These are phyloP conservation scores for Diplodus puntazzo DNA, from an alignment of 2,797 vertebrate genomes.

Conservation along the genomic window DNA sequence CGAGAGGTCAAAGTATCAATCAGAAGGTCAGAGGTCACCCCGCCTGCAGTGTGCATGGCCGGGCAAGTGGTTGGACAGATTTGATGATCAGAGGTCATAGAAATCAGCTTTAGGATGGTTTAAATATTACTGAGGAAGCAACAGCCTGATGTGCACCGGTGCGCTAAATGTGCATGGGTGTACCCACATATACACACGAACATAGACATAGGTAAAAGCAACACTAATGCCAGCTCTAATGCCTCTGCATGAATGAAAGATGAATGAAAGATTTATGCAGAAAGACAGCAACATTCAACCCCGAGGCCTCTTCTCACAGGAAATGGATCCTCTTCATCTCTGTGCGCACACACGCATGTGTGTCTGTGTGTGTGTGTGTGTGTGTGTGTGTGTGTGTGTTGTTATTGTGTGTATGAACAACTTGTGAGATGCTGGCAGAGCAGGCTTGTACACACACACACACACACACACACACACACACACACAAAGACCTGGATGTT, in stretches of 20 bases:
- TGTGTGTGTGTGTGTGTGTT: not conserved
- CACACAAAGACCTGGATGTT: constrained; percentile 66
- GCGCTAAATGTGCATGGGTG: not conserved
- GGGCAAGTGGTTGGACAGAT: constrained; percentile 28
- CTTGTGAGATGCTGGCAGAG: constrained; percentile 42
- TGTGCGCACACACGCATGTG: constrained; percentile 8
- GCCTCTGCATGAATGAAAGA: constrained; percentile 43
- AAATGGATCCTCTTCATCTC: constrained; percentile 46
- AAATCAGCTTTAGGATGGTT: constrained; percentile 5
- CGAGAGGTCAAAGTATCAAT: constrained; percentile 60
- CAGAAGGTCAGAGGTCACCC: constrained; percentile 58
- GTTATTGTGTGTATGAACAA: constrained; percentile 45
- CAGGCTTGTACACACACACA: constrained; percentile 38
- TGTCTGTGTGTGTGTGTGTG: too few species aligned
- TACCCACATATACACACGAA: not conserved
- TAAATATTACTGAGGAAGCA: constrained; percentile 21
- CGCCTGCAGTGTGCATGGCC: constrained; percentile 33
- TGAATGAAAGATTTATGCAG: constrained; percentile 54
- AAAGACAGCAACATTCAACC: constrained; percentile 49
- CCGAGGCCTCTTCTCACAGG: constrained; percentile 44
- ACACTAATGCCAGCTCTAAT: constrained; percentile 25
- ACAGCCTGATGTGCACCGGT: constrained; percentile 8
- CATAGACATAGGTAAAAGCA: constrained; percentile 7
- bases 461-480: not conserved
- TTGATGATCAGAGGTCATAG: constrained; percentile 18